Evolutionary conservation across 2,113 vertebrate species (phyloP), one percentile per base, ranked within the genome.

Genomic region (Symphodus melops): DNA sequence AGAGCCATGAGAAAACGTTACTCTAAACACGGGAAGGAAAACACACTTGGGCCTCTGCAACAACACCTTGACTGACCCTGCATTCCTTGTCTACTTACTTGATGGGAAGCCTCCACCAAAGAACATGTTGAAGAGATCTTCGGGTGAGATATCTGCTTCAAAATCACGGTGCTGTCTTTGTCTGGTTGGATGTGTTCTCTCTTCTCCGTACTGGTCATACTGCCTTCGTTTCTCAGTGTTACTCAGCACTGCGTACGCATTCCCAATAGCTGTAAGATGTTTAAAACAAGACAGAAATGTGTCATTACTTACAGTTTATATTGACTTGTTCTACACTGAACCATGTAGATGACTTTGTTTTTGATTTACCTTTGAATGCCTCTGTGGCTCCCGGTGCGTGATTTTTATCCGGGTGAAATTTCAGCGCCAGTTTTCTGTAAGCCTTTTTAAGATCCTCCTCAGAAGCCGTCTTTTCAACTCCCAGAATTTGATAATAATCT

Each of bases 81-180:
- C 11, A 28, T 59, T 68, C 2, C 16, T 25, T 6, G 5, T 36
- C 6, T 48, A 90, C 97, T 94, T 94, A 99, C 98, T 97, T 55
- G 97, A 95, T 25, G 98, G 97, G 70, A 99, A 99, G 25, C 98
- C 97, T 36, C 98, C 97, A 11, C 98, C 98, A 68, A 99, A 99
- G 89, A 99, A 99, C 98, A 99, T 99, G 88, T 99, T 99, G 92
- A 99, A 99, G 85, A 99, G 96, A 87, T 99, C 98, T 87, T 99
- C 98, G 0, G 98, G 98, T 36, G 98, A 99, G 89, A 99, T 99
- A 88, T 99, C 97, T 0, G 98, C 97, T 88, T 99, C 98, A 25
- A 99, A 99, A n/a, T 96, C 96, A 0, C 95, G 95, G 89, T 96
- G 95, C 76, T 99, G 96, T 75, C 64, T 87, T 0, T 96, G 96